Evolutionary conservation across 2,113 vertebrate genomes (phyloP), one percentile per base, ranked within the genome.

Genomic region (Forbesichthys agassizii): DNA sequence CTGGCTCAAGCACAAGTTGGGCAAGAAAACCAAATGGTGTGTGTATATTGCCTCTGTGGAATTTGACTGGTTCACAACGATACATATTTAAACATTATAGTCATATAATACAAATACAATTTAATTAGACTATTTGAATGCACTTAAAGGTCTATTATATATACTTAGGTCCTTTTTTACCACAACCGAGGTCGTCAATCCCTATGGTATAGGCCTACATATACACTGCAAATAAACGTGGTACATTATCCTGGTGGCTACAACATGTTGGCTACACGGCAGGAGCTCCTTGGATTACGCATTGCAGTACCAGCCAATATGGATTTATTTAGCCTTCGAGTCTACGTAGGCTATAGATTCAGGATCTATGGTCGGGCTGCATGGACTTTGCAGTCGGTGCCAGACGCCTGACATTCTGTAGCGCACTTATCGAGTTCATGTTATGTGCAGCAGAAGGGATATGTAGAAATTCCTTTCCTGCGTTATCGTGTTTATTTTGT

Each of bases 11-110:
- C 85, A 73, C 78, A 57, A 53, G 70, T 78, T 79, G 81, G 64
- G 73, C 83, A 84, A 87, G 87, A 86, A 89, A 79, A 87, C 80
- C 71, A 71, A 78, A 54, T 54, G 52, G 52, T 13, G 49, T 3
- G 10, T 11, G 11, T 42, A 42, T 8, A 27, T 42, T 5, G 36
- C 36, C 84, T 84, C 73, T 75, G 53, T 72, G 14, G 54, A 42
- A 42, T 27, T 27, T 27, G 27, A 27, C 36, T 42, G 36, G 27
- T 27, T 27, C 27, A 27, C 27, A 27, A 42, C 36, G 36, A 42
- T 6, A 42, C 5, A 42, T 42, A 42, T 42, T 42, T 42, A 5
- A 42, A 42, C 36, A 42, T 42, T 42, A 42, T 42, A 42, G 36
- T 42, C 36, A 7, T 42, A 42, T 6, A 42, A 42, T 42, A 42